Evolutionary conservation across 2,797 vertebrate species (phyloP).

Genomic region (Alauda arvensis): DNA sequence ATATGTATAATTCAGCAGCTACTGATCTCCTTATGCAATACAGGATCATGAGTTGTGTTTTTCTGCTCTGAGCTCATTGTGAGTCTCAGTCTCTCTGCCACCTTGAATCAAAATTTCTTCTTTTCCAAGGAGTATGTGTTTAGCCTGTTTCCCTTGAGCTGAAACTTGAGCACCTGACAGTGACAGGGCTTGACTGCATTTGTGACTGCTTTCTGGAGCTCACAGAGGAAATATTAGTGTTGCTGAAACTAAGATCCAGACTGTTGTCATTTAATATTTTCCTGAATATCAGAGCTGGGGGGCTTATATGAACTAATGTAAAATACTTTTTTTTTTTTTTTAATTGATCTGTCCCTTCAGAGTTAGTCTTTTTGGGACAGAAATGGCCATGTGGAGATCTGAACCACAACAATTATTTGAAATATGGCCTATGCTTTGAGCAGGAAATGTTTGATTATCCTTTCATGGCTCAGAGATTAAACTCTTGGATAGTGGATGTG

Average conservation of each 20-base stretch:
- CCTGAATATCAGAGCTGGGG: neutral
- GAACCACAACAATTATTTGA: neutral
- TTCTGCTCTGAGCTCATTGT: neutral
- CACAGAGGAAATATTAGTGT: fast-evolving
- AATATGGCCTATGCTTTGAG: neutral
- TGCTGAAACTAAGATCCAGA: neutral
- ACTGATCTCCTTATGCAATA: neutral
- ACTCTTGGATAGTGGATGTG: neutral
- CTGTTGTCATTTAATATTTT: neutral
- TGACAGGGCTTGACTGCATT: neutral
- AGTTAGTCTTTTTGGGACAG: neutral
- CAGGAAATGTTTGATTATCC: neutral
- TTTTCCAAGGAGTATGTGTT: neutral
- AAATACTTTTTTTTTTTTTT: neutral
- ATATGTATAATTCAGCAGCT: neutral
- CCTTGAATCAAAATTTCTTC: neutral
- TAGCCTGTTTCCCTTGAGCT: neutral
- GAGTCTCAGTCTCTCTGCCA: neutral
- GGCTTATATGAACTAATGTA: neutral
- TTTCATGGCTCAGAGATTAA: neutral
- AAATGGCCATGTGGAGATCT: neutral
- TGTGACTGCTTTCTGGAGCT: neutral
- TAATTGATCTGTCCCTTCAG: neutral
- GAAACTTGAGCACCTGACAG: neutral
- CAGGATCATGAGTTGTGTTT: neutral